phyloP scores from a whole-genome alignment of 2,113 vertebrate species.

The Podocnemis expansa region DNA sequence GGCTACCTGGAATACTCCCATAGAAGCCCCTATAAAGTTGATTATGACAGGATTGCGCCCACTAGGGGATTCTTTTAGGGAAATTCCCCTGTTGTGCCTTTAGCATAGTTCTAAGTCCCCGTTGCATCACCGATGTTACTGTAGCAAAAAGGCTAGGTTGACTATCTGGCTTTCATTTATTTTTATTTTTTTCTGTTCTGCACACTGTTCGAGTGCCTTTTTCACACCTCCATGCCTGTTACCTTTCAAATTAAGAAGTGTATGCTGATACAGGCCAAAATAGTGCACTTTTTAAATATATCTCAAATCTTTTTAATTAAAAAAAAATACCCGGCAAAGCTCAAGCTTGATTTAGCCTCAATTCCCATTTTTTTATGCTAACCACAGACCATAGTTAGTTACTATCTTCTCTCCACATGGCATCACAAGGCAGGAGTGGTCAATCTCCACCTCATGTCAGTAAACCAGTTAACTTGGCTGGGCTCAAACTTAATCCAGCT shows the following conservation, averaged over 20 bases:
- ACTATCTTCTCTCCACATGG: accelerated
- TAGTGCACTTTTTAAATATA: background rate
- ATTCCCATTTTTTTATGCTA: background rate
- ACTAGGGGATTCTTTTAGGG: background rate
- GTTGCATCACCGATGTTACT: background rate
- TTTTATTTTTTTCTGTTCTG: background rate
- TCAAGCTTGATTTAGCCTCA: background rate
- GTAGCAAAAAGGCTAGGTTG: background rate
- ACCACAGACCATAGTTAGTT: background rate
- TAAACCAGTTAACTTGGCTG: accelerated
- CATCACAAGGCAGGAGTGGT: accelerated
- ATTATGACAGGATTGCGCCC: accelerated
- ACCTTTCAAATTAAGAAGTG: background rate
- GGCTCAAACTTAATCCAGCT: accelerated
- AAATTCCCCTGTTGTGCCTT: background rate
- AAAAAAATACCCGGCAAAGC: background rate
- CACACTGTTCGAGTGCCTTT: background rate
- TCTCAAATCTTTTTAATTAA: background rate
- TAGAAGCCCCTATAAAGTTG: background rate
- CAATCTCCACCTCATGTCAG: background rate
- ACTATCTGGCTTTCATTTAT: background rate
- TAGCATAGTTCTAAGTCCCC: background rate
- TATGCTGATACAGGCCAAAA: background rate
- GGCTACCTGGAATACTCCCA: accelerated
- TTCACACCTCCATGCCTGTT: background rate